phyloP scores from a whole-genome alignment of 2,113 vertebrate genomes.

The Tetrao urogallus region DNA sequence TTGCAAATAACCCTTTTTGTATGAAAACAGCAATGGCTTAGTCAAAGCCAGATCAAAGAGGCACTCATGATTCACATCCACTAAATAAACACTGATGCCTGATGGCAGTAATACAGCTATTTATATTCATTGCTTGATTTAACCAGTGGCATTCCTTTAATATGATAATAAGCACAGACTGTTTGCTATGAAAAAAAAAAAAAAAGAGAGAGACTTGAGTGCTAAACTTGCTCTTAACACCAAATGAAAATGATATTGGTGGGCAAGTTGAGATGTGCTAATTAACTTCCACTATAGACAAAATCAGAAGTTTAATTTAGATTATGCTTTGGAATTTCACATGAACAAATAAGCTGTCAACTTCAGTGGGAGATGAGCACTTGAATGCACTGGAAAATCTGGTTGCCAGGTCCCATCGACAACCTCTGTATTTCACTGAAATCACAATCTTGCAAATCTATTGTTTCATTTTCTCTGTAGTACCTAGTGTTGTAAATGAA shows the following conservation, averaged over 20 bases:
- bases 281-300: conserved; percentile 79
- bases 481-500: background rate
- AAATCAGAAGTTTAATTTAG: conserved; percentile 78
- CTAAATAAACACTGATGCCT: conserved; percentile 86
- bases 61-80: conserved; percentile 79
- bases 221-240: conserved; percentile 79
- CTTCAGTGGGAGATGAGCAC: background rate
- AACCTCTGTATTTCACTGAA: background rate
- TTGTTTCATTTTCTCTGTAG: background rate
- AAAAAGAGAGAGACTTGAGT: conserved; percentile 70
- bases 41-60: conserved; percentile 82
- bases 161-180: conserved; percentile 85
- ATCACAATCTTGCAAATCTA: background rate
- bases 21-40: conserved; percentile 80
- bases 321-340: conserved; percentile 70
- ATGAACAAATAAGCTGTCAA: conserved; percentile 9
- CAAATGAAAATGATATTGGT: conserved; percentile 80
- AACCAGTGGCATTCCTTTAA: conserved; percentile 86
- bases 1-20: conserved; percentile 83
- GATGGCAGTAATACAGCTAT: conserved; percentile 87
- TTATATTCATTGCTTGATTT: conserved; percentile 87
- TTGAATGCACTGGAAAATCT: background rate
- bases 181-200: conserved; percentile 67
- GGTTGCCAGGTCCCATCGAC: background rate
- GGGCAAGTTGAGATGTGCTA: conserved; percentile 77